Evolutionary conservation across 2,113 vertebrate genomes (phyloP), one percentile per base, ranked within the genome.

Genomic region (Eulemur macaco): DNA sequence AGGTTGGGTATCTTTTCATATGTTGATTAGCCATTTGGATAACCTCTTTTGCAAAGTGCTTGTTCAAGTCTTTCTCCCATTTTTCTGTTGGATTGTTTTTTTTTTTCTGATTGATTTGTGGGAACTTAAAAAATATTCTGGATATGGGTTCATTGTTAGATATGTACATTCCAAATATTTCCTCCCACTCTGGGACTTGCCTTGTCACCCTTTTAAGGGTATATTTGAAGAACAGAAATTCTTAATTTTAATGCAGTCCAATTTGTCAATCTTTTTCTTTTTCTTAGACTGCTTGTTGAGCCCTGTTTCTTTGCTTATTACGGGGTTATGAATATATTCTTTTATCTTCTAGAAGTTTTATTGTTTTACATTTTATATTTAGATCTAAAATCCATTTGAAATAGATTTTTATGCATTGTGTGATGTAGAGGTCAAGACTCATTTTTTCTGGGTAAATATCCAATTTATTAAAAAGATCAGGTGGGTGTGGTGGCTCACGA

Each of bases 341-440:
- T 89, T 0, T 74, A 31, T 78, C 31, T 69, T 74, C 60, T 82
- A 64, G 69, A 95, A 80, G 58, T 74, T 92, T 86, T n/a, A 17
- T 50, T 31, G 13, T 63, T 66, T 86, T 58, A 54, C 56, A 54
- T 76, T 96, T 94, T 47, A 39, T 68, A 50, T 95, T 96, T 95
- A 63, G 54, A n/a, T 90, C 76, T 82, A 47, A 96, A 95, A 94
- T 60, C 45, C 37, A 87, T 77, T 66, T 71, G 50, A 64, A 81
- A 91, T 66, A 56, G 87, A 74, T 71, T 86, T 91, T 94, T 60
- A 39, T 31, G 45, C 42, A 47, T 6, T 15, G 37, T 6, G 12
- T 82, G 15, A 56, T 5, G 1, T 37, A 23, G 54, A 83, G 27
- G 42, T 52, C 10, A 45, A 90, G 60, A 45, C 21, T 69, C 10